Evolutionary conservation across 1,140 invertebrate species (phyloP).

Genomic region (Lasioglossum albipes): DNA sequence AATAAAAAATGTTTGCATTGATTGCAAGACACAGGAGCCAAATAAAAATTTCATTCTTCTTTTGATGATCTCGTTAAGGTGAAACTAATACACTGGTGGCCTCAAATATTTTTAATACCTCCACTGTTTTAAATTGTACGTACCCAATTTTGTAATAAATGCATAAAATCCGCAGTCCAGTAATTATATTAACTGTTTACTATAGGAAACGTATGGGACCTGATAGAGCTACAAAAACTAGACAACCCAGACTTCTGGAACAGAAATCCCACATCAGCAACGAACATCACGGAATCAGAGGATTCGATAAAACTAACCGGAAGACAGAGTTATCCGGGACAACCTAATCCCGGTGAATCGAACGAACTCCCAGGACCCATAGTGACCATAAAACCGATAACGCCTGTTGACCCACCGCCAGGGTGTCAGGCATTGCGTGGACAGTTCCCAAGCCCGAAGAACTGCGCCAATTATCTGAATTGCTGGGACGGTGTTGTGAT

Average conservation of each 20-base stretch:
- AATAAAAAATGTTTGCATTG: too few species aligned
- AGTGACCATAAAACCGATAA: slow-evolving; percentile 25
- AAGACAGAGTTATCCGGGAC: slow-evolving; percentile 46
- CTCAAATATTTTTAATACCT: too few species aligned
- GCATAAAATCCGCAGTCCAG: too few species aligned
- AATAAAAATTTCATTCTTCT: too few species aligned
- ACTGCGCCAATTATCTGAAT: slow-evolving; percentile 84
- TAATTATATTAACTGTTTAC: neutral
- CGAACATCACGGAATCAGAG: slow-evolving; percentile 12
- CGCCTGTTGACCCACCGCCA: slow-evolving; percentile 35
- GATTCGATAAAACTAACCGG: neutral
- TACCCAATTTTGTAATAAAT: too few species aligned
- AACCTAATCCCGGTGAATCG: slow-evolving; percentile 39
- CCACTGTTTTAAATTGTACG: too few species aligned
- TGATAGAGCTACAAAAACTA: slow-evolving; percentile 68
- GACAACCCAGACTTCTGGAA: slow-evolving; percentile 28
- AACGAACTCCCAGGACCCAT: slow-evolving; percentile 53
- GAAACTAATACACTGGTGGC: too few species aligned
- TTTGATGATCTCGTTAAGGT: too few species aligned
- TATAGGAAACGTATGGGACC: slow-evolving; percentile 64
- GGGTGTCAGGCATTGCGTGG: slow-evolving; percentile 77
- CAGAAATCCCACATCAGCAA: neutral
- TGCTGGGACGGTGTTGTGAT: slow-evolving; percentile 86
- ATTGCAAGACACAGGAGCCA: too few species aligned
- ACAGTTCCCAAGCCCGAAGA: slow-evolving; percentile 82